Percentiles rank a stretch among this genome's conserved stretches.
Evolutionary conservation across 2,797 vertebrate species (phyloP).

Genomic region (Syndactyla subalaris): DNA sequence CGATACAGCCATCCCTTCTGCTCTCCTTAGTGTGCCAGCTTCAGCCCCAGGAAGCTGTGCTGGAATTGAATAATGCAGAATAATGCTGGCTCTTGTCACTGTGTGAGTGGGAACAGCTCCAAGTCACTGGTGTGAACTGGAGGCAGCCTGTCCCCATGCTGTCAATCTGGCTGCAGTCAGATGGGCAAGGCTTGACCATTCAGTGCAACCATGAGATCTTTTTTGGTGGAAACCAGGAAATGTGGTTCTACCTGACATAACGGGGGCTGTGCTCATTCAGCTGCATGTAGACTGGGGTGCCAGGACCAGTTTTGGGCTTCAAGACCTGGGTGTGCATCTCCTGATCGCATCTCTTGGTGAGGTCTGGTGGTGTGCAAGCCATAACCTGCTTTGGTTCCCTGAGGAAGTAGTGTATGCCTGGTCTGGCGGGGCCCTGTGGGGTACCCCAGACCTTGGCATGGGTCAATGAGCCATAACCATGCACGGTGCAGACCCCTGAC

Average conservation of each 20-base stretch:
- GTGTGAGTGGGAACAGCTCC: background rate
- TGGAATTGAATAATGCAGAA: background rate
- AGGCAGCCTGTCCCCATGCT: background rate
- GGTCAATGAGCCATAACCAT: accelerated
- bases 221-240: background rate
- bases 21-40: background rate
- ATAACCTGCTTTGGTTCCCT: background rate
- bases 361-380: background rate
- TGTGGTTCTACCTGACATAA: background rate
- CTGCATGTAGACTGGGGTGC: background rate
- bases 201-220: background rate
- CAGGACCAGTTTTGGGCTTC: background rate
- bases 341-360: background rate
- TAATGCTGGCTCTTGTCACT: background rate
- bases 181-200: background rate
- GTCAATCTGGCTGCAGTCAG: background rate
- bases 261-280: background rate
- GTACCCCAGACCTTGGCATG: background rate
- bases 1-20: background rate
- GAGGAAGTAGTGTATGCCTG: background rate
- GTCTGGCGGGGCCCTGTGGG: background rate
- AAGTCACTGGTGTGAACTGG: background rate
- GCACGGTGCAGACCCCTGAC: no score
- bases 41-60: background rate
- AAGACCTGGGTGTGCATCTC: background rate